Conservation (phyloP, 2,797 vertebrate genomes). For the Halcyon chelicuti region DNA sequence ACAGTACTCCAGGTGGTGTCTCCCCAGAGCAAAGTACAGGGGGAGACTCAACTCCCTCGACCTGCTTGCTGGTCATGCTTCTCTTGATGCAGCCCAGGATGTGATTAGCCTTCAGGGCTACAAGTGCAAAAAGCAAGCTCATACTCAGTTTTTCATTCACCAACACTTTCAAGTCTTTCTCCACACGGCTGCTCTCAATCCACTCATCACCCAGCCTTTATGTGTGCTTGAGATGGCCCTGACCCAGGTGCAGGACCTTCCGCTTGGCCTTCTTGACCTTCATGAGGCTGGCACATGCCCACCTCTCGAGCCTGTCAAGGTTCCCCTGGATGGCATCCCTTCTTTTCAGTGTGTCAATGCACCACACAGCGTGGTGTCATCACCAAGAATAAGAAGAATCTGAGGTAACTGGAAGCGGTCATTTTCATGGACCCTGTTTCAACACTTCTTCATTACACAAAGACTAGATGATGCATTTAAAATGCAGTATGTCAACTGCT, state of each 20-base stretch:
- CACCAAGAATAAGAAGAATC: not conserved
- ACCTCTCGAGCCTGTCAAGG: not conserved
- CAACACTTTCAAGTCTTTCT: not conserved
- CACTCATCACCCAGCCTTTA: not conserved
- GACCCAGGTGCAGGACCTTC: not conserved
- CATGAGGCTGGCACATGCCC: too few relatives aligned
- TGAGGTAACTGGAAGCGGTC: too few relatives aligned
- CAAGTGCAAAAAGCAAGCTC: not conserved
- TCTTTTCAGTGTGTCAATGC: not conserved
- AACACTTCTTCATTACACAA: not conserved
- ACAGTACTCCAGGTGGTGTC: not conserved
- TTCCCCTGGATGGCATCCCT: not conserved
- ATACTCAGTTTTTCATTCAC: not conserved
- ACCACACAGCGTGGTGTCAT: not conserved
- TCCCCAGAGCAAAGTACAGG: not conserved
- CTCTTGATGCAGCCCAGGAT: not conserved
- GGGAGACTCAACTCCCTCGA: not conserved
- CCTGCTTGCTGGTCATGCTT: not conserved
- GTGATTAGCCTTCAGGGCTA: not conserved
- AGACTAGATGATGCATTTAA: not conserved
- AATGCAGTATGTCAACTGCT: not conserved
- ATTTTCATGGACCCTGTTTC: not conserved
- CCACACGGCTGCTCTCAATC: not conserved
- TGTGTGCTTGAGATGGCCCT: not conserved
- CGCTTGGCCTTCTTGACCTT: not conserved